Conservation (phyloP, 2,113 vertebrate species). For the Mandrillus leucophaeus region DNA sequence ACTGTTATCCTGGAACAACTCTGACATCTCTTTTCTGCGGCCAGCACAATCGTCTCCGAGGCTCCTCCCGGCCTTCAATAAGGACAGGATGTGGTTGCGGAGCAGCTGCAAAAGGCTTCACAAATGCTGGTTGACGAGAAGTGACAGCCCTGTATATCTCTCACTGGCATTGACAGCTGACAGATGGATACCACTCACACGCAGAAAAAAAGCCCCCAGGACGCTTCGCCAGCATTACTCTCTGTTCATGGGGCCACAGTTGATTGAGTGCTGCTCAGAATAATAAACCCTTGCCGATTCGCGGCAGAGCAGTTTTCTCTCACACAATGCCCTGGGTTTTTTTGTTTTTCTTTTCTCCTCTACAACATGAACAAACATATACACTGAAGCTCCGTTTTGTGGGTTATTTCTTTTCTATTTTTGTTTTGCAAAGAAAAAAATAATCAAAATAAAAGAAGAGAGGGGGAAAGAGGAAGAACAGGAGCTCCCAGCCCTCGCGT, state of each 20-base stretch:
- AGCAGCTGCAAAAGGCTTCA: constrained; percentile 96
- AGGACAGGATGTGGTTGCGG: constrained; percentile 88
- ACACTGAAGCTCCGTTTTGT: constrained; percentile 68
- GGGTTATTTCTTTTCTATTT: constrained; percentile 41
- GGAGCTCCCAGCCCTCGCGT: accelerated
- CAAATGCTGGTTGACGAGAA: constrained; percentile 92
- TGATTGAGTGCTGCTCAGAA: constrained; percentile 96
- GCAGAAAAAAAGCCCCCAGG: constrained; percentile 94
- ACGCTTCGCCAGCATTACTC: constrained; percentile 93
- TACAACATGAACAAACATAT: constrained; percentile 69
- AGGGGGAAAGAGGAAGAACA: not conserved
- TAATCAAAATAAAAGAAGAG: not conserved
- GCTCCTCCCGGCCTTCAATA: constrained; percentile 86
- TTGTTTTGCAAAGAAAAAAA: constrained; percentile 55
- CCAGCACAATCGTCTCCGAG: constrained; percentile 79
- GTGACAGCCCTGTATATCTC: constrained; percentile 97
- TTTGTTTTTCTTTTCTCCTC: constrained; percentile 63
- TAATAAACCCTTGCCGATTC: constrained; percentile 93
- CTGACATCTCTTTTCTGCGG: constrained; percentile 77
- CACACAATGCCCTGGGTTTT: constrained; percentile 81
- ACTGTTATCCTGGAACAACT: constrained; percentile 68
- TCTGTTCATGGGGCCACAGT: constrained; percentile 93
- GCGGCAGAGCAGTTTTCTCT: constrained; percentile 82
- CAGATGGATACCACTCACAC: constrained; percentile 99
- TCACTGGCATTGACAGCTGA: constrained; percentile 98